phyloP scores from a whole-genome alignment of 2,888 invertebrate genomes.

The Mactromeris polynyma region DNA sequence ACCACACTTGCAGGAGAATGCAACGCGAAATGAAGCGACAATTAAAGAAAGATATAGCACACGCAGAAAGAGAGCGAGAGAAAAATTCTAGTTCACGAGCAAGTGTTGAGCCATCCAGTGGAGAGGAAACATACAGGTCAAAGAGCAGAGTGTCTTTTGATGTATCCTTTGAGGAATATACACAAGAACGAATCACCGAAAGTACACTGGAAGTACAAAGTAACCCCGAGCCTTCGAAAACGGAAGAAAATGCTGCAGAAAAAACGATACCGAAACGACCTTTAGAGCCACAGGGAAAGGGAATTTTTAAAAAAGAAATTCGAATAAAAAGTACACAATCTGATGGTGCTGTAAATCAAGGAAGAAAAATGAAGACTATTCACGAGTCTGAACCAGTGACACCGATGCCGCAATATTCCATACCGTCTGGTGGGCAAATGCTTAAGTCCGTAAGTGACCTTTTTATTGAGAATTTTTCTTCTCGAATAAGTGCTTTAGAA shows the following conservation, averaged over 20 bases:
- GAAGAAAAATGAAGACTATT: slow-evolving; percentile 59
- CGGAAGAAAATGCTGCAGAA: not conserved
- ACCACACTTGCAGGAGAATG: slow-evolving; percentile 72
- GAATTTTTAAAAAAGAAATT: slow-evolving; percentile 42
- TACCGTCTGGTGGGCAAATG: slow-evolving; percentile 65
- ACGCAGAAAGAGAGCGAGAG: slow-evolving; percentile 42
- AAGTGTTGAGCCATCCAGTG: slow-evolving; percentile 35
- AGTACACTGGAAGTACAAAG: not conserved
- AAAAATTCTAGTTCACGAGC: slow-evolving; percentile 47
- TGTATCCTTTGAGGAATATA: not conserved
- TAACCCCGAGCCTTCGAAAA: not conserved
- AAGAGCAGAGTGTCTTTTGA: slow-evolving; percentile 16
- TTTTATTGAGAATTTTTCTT: slow-evolving; percentile 79
- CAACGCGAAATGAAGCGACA: slow-evolving; percentile 79
- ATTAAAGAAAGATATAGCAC: slow-evolving; percentile 71
- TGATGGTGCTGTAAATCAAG: slow-evolving; percentile 59
- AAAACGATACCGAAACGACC: not conserved
- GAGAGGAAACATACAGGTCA: slow-evolving; percentile 40
- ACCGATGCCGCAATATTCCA: slow-evolving; percentile 60
- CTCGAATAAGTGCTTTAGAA: slow-evolving; percentile 75
- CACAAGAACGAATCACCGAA: not conserved
- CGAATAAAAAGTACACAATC: slow-evolving; percentile 69
- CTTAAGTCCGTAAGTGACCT: slow-evolving; percentile 79
- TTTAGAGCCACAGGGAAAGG: slow-evolving; percentile 30
- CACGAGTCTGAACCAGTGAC: slow-evolving; percentile 60